These are phyloP conservation scores for Atrina japonica DNA, from an alignment of 2,888 invertebrate species.

Conservation along the genomic window DNA sequence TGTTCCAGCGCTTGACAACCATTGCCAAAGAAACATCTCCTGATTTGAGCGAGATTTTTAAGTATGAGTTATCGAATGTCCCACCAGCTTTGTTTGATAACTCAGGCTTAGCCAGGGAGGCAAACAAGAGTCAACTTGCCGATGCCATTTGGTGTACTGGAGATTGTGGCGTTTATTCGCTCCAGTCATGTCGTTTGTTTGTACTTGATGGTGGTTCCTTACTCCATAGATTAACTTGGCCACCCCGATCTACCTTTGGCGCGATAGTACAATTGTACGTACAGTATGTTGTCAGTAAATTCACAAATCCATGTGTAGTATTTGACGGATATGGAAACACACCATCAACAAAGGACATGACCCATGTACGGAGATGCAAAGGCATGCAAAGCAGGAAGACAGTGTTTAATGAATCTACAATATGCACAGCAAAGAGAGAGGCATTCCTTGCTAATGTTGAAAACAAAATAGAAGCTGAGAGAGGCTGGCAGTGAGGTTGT, in stretches of 20 bases:
- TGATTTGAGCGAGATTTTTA: conserved; percentile 15
- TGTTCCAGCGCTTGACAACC: conserved; percentile 16
- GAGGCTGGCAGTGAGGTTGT: no score
- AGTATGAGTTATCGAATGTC: conserved; percentile 44
- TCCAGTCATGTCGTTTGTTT: conserved; percentile 22
- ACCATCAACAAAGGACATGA: conserved; percentile 43
- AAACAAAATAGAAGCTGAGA: no score
- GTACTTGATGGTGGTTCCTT: conserved; percentile 55
- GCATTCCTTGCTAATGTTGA: no score
- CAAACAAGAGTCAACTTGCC: conserved; percentile 49
- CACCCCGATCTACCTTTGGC: conserved; percentile 6
- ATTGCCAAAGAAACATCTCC: conserved; percentile 5
- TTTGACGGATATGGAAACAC: conserved; percentile 52
- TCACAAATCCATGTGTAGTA: conserved; percentile 44
- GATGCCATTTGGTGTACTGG: conserved; percentile 46
- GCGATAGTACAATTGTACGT: conserved; percentile 7
- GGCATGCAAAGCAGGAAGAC: neutral
- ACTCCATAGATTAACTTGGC: neutral
- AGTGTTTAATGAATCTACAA: no score
- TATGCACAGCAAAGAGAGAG: no score
- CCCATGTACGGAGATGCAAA: conserved; percentile 37
- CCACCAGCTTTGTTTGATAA: conserved; percentile 49
- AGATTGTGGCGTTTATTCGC: neutral
- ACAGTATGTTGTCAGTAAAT: conserved; percentile 1
- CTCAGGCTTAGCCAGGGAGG: conserved; percentile 33